phyloP scores from a whole-genome alignment of 1,140 invertebrate genomes.

The Anthonomus grandis region DNA sequence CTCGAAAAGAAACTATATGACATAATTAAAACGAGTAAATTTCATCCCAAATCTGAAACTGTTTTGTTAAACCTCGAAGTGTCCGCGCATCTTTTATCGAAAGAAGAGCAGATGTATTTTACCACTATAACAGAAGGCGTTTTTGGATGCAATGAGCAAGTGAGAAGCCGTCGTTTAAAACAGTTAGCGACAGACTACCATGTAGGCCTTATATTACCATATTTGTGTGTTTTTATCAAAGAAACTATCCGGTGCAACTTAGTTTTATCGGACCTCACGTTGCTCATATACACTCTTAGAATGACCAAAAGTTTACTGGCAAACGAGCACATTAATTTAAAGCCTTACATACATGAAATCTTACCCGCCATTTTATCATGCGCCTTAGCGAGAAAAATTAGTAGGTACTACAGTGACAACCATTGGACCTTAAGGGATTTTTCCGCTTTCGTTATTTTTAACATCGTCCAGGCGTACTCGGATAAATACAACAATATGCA shows the following conservation, averaged over 20 bases:
- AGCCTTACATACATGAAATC: constrained; percentile 28
- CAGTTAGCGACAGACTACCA: constrained; percentile 29
- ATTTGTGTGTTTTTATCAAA: constrained; percentile 33
- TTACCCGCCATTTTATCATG: constrained; percentile 33
- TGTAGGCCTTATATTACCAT: constrained; percentile 27
- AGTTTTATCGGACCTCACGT: constrained; percentile 31
- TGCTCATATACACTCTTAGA: constrained; percentile 35
- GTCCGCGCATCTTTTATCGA: constrained; percentile 28
- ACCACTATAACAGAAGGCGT: constrained; percentile 31
- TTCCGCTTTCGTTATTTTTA: constrained; percentile 27
- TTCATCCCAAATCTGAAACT: constrained; percentile 30
- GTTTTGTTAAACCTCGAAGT: constrained; percentile 30
- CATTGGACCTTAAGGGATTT: constrained; percentile 39
- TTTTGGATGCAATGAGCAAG: constrained; percentile 37
- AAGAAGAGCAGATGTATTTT: constrained; percentile 35
- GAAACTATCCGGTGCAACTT: constrained; percentile 33
- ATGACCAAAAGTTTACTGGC: constrained; percentile 33
- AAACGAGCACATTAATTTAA: constrained; percentile 28
- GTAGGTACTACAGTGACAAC: constrained; percentile 36
- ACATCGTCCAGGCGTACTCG: constrained; percentile 28
- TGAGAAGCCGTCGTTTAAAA: constrained; percentile 29
- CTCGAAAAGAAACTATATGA: constrained; percentile 11
- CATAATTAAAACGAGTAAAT: constrained; percentile 12
- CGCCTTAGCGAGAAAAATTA: constrained; percentile 31
- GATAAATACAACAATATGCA: constrained; percentile 34